Base-by-base conservation (phyloP, 2,797 vertebrate species). In the Girardinus metallicus region DNA sequence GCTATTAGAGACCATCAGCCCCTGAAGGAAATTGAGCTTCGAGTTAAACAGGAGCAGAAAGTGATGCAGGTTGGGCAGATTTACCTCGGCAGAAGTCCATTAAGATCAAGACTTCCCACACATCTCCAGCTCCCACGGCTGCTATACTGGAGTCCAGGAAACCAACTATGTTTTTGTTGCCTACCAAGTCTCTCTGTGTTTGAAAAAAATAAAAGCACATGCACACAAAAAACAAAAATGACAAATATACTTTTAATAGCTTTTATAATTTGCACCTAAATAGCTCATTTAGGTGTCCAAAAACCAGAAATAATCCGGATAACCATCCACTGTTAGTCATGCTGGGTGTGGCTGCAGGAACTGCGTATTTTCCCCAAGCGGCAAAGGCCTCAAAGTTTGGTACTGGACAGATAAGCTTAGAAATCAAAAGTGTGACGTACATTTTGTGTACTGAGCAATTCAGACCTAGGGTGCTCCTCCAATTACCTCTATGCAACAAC, bases 31-130 rank as follows among this genome's bases (percentile, higher is more conserved):
- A 88, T 79, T 66, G 29, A 74, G 75, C 72, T 83, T 73, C 68
- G 47, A 85, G 60, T 73, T 76, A 47, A 86, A 41, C n/a, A 81
- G 46, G 68, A 62, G 76, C 44, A 84, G 68, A 82, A 47, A 75
- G 49, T 55, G 5, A 51, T 12, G 73, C 68, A 47, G 62, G 68
- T 57, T 16, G 70, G 81, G 57, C 18, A 73, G 9, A 81, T 82
- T 95, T 92, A 99, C 98, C 98, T 94, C 98, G 94, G 92, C 98
- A 99, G 92, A 97, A 99, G 91, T 99, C 98, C 98, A 99, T 99
- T 71, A 99, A 94, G 87, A 99, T 99, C 84, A 99, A 95, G 83
- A 99, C 98, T 86, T 99, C 99, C 97, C 98, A 99, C 13, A 99
- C 98, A 1, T 99, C 99, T 0, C 97, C 97, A 0, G 97, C 97